phyloP scores from a whole-genome alignment of 2,888 invertebrate genomes.

The Capitulum mitella region DNA sequence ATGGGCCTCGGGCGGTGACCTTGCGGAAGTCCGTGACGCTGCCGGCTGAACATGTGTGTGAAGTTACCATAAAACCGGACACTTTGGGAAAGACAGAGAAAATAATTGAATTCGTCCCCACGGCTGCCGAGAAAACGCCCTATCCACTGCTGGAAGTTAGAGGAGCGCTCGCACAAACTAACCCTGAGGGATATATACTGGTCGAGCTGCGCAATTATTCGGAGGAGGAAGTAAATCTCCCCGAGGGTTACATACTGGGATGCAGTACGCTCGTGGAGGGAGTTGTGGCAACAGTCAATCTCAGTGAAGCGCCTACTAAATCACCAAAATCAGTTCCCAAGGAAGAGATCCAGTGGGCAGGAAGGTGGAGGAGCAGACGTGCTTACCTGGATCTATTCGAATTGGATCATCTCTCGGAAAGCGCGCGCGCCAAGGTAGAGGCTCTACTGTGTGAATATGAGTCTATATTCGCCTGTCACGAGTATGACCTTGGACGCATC shows the following conservation, averaged over 20 bases:
- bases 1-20: background rate
- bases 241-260: background rate
- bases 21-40: background rate
- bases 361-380: background rate
- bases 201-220: background rate
- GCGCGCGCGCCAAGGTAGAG: background rate
- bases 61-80: background rate
- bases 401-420: background rate
- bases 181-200: background rate
- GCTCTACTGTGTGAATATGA: background rate
- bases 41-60: background rate
- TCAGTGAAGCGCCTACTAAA: background rate
- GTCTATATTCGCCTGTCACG: background rate
- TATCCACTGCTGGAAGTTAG: background rate
- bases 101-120: background rate
- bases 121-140: background rate
- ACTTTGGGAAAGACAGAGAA: background rate
- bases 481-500: background rate
- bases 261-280: background rate
- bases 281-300: background rate
- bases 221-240: background rate
- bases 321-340: background rate
- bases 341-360: background rate
- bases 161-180: background rate
- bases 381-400: background rate